Base-by-base conservation (phyloP, 2,113 vertebrate species). In the Oophaga pumilio region DNA sequence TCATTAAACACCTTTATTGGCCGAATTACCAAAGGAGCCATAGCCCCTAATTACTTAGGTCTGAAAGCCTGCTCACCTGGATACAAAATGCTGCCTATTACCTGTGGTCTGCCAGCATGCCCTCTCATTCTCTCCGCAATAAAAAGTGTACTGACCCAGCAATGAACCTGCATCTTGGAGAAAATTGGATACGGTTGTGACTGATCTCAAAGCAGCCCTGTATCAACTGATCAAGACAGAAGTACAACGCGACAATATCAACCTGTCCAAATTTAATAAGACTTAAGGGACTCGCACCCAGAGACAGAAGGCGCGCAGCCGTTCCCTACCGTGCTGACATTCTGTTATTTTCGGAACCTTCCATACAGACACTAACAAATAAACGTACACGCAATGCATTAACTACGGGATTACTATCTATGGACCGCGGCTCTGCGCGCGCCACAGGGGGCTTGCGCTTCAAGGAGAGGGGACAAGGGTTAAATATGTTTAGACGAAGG, bases 1-100 rank as follows among this genome's bases (percentile, higher is more conserved):
- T 94, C 95, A 95, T 95, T 96, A 96, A 96, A 95, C 94, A 95
- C 95, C 94, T 94, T 95, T 96, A 96, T 94, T 95, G 94, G 95
- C 93, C 94, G 94, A 94, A 96, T 95, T 95, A 96, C 94, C 85
- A 89, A 88, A 95, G 94, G 94, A 96, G 94, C 93, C 92, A 90
- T 93, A 93, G 90, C 89, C 89, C 90, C 90, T 94, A 95, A 95
- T 96, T 95, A 95, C 93, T 93, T 88, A 92, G 93, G 92, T 95
- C 92, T 95, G 90, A 91, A 95, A 94, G 92, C 91, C 93, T 93
- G 94, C 94, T 95, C 93, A 96, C 95, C 95, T 96, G 94, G 94
- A 94, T 93, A 94, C 93, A 94, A 92, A 95, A 93, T 93, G 92
- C 91, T 92, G 90, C 90, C 93, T 94, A 93, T 93, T 94, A 95